Evolutionary conservation across 2,888 invertebrate species (phyloP).

Genomic region (Ephialtes manifestator): DNA sequence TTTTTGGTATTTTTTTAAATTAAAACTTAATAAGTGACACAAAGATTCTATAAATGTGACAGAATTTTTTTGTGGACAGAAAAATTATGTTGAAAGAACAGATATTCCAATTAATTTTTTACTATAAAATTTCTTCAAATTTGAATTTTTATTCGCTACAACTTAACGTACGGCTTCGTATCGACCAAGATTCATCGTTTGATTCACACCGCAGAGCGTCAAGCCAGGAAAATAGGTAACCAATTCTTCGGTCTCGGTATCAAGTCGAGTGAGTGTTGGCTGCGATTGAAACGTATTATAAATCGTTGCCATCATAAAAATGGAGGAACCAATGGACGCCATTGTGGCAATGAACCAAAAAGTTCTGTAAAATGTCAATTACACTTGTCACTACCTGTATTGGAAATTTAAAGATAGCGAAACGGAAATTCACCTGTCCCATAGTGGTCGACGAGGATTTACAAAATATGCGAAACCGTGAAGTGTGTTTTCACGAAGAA

Average conservation of each 20-base stretch:
- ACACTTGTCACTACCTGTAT: neutral
- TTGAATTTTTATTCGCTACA: neutral
- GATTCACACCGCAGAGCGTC: slow-evolving; percentile 69
- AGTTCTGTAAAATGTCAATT: slow-evolving; percentile 87
- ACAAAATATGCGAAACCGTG: slow-evolving; percentile 94
- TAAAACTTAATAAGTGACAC: too few species aligned
- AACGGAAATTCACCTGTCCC: slow-evolving; percentile 89
- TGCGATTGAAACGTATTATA: slow-evolving; percentile 95
- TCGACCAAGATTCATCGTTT: slow-evolving; percentile 69
- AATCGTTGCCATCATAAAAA: slow-evolving; percentile 91
- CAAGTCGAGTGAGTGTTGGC: slow-evolving; percentile 92
- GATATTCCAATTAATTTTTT: neutral
- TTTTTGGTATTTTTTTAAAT: too few species aligned
- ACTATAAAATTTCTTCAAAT: neutral
- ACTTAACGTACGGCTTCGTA: slow-evolving; percentile 42
- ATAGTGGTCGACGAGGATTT: slow-evolving; percentile 91
- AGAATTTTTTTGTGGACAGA: neutral
- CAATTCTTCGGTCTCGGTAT: slow-evolving; percentile 79
- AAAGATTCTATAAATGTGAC: too few species aligned
- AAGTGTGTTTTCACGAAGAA: slow-evolving; percentile 85
- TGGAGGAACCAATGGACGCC: slow-evolving; percentile 90
- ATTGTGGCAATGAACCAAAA: slow-evolving; percentile 93
- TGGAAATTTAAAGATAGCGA: neutral
- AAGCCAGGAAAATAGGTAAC: slow-evolving; percentile 73
- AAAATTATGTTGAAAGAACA: neutral